Conservation (phyloP, 2,113 vertebrate genomes). For the Calidris pugnax region DNA sequence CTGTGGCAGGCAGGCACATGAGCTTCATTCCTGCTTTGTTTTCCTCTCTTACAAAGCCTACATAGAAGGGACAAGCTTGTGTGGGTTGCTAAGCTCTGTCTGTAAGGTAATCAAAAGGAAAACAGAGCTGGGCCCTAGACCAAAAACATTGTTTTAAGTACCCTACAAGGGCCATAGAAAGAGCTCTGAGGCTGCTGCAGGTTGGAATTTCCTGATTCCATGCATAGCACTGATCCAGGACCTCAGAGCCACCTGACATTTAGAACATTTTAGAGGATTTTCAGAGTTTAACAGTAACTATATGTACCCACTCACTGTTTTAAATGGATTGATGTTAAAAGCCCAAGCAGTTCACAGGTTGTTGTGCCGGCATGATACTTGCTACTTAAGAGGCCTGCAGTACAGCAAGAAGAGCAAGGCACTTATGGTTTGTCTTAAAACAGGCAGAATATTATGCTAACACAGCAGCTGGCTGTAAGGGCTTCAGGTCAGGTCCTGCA, state of each 20-base stretch:
- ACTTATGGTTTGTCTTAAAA: rapidly evolving
- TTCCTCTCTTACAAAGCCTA: neutral
- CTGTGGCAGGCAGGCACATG: neutral
- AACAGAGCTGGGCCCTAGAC: slow-evolving; percentile 18
- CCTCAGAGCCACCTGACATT: neutral
- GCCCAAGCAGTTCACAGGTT: neutral
- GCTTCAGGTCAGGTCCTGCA: neutral
- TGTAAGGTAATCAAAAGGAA: slow-evolving; percentile 47
- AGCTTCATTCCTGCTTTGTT: neutral
- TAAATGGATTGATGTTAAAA: neutral
- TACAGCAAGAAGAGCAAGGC: neutral
- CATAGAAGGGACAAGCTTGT: neutral
- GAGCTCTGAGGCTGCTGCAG: neutral
- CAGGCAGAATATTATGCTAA: neutral
- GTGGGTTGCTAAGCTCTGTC: slow-evolving; percentile 39
- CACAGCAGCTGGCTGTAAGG: neutral
- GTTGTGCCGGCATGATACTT: neutral
- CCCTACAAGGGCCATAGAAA: neutral
- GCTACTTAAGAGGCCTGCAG: neutral
- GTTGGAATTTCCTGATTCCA: slow-evolving; percentile 4
- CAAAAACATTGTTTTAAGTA: neutral
- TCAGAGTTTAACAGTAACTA: neutral
- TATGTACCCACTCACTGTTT: neutral
- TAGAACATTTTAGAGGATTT: neutral
- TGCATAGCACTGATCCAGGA: neutral